Conservation (phyloP, 2,113 vertebrate genomes). For the Chloroceryle aenea region DNA sequence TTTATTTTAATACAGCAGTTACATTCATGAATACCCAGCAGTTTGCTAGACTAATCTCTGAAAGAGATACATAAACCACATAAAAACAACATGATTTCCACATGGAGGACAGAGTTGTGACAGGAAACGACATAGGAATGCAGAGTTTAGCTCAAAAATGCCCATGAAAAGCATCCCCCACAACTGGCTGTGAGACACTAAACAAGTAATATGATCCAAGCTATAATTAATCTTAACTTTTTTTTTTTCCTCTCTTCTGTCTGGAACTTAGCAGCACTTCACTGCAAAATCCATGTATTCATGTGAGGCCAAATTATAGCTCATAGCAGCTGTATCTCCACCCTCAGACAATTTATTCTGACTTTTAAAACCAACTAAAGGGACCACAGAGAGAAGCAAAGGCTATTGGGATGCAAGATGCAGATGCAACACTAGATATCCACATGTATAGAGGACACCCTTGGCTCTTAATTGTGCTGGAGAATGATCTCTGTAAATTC, state of each 20-base stretch:
- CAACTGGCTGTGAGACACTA: not conserved
- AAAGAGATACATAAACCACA: not conserved
- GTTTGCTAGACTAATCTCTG: not conserved
- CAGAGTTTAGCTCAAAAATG: not conserved
- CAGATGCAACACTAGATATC: not conserved
- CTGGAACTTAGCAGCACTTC: not conserved
- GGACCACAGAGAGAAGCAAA: not conserved
- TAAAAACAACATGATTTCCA: not conserved
- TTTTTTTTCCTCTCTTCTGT: not conserved
- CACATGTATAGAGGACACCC: rapidly evolving
- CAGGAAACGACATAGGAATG: not conserved
- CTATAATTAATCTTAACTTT: not conserved
- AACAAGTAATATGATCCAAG: not conserved
- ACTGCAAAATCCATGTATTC: not conserved
- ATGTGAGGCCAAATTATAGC: not conserved
- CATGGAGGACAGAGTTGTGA: not conserved
- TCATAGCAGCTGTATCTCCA: not conserved
- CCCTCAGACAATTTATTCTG: not conserved
- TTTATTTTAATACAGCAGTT: not conserved
- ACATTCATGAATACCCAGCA: not conserved
- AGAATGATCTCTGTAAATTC: not conserved
- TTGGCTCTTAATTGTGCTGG: not conserved
- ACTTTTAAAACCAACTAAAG: not conserved
- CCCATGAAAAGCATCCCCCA: not conserved
- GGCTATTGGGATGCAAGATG: not conserved